phyloP scores from a whole-genome alignment of 2,888 invertebrate species.

The Chloroclysta siterata region DNA sequence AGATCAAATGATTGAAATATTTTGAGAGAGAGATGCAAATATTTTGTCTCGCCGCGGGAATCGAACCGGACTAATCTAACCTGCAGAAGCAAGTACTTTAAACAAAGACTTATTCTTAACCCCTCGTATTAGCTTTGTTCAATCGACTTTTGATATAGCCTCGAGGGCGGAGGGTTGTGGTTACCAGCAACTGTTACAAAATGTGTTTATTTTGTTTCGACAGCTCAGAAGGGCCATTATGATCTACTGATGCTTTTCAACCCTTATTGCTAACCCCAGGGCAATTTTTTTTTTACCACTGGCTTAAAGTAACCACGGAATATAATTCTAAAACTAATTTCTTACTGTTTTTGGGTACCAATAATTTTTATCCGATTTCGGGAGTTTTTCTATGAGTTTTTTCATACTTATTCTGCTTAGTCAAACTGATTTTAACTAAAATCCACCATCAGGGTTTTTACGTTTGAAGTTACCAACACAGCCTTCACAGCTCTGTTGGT shows the following conservation, averaged over 20 bases:
- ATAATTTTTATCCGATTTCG: too few species aligned
- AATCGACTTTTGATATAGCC: conserved; percentile 56
- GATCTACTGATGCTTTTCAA: conserved; percentile 29
- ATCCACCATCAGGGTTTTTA: too few species aligned
- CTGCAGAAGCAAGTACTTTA: not conserved
- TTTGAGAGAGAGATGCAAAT: too few species aligned
- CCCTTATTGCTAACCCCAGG: conserved; percentile 24
- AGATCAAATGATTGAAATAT: too few species aligned
- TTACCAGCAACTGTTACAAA: conserved; percentile 51
- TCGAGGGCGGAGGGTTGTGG: conserved; percentile 51
- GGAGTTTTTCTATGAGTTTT: too few species aligned
- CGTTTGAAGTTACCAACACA: too few species aligned
- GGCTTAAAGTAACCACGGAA: conserved; percentile 6
- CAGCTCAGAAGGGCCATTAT: conserved; percentile 35
- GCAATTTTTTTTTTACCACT: conserved; percentile 17
- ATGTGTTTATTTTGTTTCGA: conserved; percentile 44
- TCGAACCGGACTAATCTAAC: not conserved
- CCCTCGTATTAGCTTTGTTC: conserved; percentile 46
- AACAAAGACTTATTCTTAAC: conserved; percentile 27
- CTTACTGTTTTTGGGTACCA: not conserved
- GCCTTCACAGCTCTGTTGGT: too few species aligned
- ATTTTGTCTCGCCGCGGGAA: too few species aligned
- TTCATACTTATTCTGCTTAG: too few species aligned
- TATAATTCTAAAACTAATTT: not conserved
- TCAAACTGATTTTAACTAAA: too few species aligned